Conservation (phyloP, 2,888 invertebrate genomes). For the Ariolimax columbianus region DNA sequence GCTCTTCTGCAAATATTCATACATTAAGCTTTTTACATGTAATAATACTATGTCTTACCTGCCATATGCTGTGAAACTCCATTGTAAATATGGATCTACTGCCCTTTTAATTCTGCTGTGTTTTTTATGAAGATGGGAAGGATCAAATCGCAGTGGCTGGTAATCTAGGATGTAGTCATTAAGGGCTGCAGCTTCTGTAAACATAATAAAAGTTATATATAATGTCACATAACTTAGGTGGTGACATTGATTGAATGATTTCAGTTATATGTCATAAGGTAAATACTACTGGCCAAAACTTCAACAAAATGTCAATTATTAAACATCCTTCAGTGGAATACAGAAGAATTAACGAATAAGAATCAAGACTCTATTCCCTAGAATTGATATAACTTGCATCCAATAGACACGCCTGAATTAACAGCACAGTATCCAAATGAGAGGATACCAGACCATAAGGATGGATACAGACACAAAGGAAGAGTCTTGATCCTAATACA, state of each 20-base stretch:
- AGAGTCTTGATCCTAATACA: no score
- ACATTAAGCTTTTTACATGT: no score
- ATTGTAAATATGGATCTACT: slow-evolving; percentile 58
- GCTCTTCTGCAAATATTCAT: no score
- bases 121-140: slow-evolving; percentile 58
- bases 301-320: neutral
- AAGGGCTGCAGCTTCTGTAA: slow-evolving; percentile 61
- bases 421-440: no score
- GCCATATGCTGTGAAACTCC: slow-evolving; percentile 67
- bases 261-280: neutral
- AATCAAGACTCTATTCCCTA: neutral
- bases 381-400: neutral
- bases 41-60: slow-evolving; percentile 60
- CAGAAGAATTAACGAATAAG: no score
- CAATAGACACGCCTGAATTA: no score
- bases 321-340: neutral
- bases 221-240: neutral
- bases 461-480: no score
- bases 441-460: no score
- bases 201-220: neutral
- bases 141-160: slow-evolving; percentile 67
- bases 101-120: slow-evolving; percentile 67
- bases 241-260: no score
- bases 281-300: neutral
- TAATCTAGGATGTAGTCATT: slow-evolving; percentile 72